Base-by-base conservation (phyloP, 2,888 invertebrate species). In the Drosophila antonietae region DNA sequence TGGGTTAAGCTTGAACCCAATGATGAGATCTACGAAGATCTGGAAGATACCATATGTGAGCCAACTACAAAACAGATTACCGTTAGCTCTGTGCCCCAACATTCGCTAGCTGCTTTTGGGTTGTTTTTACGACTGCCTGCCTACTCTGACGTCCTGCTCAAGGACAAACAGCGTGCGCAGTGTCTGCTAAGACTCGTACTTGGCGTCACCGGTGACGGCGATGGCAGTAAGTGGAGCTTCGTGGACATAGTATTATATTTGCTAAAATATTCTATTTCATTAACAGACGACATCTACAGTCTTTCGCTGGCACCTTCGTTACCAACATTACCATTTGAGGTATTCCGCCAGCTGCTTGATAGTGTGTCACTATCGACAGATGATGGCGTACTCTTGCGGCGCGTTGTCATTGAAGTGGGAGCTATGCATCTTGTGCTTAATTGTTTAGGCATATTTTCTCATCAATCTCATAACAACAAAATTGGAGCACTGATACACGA, bases 161-260 rank as follows among this genome's bases (percentile, higher is more conserved):
- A 95, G 80, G 97, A 97, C 92, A 96, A 97, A 84, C 95, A 96
- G 78, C 95, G 96, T 74, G 98, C 98, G 0, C 96, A 97, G 88
- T 97, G 97, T 91, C 94, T 98, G 73, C 93, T 98, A 75, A 94
- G 98, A 7, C 94, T 98, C 57, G 96, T 98, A 41, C 94, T 98
- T 23, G 98, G 98, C 28, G 98, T 98, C 8, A 96, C 97, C 3
- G 97, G 97, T 87, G 97, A 98, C 90, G 98, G 97, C 53, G 97
- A 98, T 93, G 98, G 97, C 91, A 96, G 96, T 96, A 88, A 93
- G 94, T 78, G 2, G 14, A 18, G 1, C 14, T 28, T 2, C 3
- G 10, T 20, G 10, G 1, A 33, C 8, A 31, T 0, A 12, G n/a
- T 14, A 31, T 62, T 9, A 15, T 2, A 10, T 20, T 9, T 39